Conservation (phyloP, 2,888 invertebrate species). For the Synanthedon andrenaeformis region DNA sequence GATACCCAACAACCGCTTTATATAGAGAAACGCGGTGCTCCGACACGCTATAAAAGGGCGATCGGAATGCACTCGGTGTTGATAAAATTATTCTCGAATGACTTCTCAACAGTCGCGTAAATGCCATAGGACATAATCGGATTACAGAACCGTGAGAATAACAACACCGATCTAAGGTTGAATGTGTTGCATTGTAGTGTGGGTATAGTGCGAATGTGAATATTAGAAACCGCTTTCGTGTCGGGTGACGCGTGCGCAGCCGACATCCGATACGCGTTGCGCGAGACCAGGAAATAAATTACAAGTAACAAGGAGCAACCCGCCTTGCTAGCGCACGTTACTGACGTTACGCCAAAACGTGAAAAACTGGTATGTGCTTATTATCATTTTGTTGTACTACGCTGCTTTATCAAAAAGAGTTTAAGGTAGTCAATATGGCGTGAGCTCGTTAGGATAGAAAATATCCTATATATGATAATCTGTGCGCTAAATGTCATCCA, state of each 20-base stretch:
- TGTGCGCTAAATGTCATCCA: no score
- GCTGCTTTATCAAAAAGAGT: neutral
- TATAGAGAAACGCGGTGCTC: constrained; percentile 42
- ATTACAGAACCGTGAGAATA: constrained; percentile 8
- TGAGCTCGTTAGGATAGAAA: no score
- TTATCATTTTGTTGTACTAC: neutral
- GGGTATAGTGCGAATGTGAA: constrained; percentile 5
- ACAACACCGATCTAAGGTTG: neutral
- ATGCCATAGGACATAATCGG: constrained; percentile 8
- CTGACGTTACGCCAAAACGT: constrained; percentile 33
- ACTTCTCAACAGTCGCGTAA: constrained; percentile 34
- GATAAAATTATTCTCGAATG: constrained; percentile 25
- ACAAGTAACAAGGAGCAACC: constrained; percentile 23
- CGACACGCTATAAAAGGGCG: constrained; percentile 33
- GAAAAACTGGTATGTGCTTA: constrained; percentile 6
- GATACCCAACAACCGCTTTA: constrained; percentile 30
- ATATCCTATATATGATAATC: no score
- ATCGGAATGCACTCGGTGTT: constrained; percentile 28
- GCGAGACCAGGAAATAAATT: constrained; percentile 50
- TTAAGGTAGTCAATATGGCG: no score
- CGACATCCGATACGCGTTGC: constrained; percentile 54
- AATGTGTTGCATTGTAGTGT: no score
- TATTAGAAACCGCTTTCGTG: constrained; percentile 32
- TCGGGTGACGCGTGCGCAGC: constrained; percentile 42
- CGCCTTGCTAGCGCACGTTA: constrained; percentile 29